Evolutionary conservation across 2,888 invertebrate species (phyloP).

Genomic region (Tigriopus californicus): DNA sequence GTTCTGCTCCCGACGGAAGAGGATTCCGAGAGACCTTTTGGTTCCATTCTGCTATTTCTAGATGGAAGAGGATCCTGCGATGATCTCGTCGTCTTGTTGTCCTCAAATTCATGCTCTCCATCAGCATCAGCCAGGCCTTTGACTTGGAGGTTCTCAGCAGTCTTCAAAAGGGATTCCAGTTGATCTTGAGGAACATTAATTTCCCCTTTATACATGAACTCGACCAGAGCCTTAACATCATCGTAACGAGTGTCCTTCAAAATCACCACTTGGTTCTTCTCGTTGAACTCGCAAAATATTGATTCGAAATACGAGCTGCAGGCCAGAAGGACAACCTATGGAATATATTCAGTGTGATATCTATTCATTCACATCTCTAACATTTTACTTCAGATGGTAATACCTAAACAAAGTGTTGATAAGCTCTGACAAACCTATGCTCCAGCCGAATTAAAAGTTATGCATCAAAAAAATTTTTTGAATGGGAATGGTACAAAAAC

Average conservation of each 20-base stretch:
- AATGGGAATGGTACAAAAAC: too few species aligned
- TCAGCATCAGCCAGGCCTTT: constrained; percentile 63
- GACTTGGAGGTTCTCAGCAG: constrained; percentile 74
- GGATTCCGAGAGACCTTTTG: neutral
- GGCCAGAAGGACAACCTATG: constrained; percentile 65
- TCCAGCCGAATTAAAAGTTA: too few species aligned
- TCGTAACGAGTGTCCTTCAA: constrained; percentile 78
- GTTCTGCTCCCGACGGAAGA: neutral
- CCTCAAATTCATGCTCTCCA: constrained; percentile 43
- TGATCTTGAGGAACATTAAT: constrained; percentile 75
- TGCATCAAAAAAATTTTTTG: too few species aligned
- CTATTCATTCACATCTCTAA: neutral
- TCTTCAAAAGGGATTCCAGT: constrained; percentile 64
- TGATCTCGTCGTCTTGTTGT: constrained; percentile 22
- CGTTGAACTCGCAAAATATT: constrained; percentile 58
- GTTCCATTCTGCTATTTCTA: neutral
- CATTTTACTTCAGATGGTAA: neutral
- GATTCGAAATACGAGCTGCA: constrained; percentile 81
- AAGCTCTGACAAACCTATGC: neutral
- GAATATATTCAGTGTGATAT: constrained; percentile 18
- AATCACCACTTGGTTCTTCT: constrained; percentile 60
- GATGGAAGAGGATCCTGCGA: neutral
- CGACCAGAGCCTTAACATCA: constrained; percentile 69
- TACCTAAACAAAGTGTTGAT: neutral
- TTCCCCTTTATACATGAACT: constrained; percentile 90